Conservation (phyloP, 2,888 invertebrate species). For the Operophtera brumata region DNA sequence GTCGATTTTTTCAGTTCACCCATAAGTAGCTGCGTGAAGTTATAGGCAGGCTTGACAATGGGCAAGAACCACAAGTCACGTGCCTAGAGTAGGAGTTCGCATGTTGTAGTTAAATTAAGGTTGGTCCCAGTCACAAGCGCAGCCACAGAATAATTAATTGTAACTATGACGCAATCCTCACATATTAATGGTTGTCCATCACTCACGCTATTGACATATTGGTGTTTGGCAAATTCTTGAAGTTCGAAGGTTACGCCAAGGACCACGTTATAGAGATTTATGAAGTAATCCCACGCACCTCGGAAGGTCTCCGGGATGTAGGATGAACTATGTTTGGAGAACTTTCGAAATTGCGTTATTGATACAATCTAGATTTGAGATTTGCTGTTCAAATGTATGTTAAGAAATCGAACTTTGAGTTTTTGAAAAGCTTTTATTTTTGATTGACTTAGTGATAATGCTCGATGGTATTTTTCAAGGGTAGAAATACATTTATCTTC, state of each 20-base stretch:
- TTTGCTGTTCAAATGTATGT: too few species aligned
- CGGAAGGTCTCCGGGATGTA: constrained; percentile 1
- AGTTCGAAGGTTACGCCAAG: constrained; percentile 14
- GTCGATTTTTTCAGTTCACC: too few species aligned
- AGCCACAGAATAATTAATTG: neutral
- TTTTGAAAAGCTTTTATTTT: too few species aligned
- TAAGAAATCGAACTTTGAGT: too few species aligned
- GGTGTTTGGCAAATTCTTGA: constrained; percentile 16
- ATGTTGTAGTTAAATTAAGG: neutral
- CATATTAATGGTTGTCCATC: constrained; percentile 15
- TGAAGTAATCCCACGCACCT: constrained; percentile 23
- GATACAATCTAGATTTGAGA: neutral
- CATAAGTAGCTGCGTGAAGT: too few species aligned
- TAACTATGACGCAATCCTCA: neutral
- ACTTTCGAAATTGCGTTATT: constrained; percentile 9
- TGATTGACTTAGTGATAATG: too few species aligned
- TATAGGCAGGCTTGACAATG: too few species aligned
- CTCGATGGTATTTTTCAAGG: too few species aligned
- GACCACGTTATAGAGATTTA: constrained; percentile 20
- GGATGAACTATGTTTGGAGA: constrained; percentile 1
- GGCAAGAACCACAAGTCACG: too few species aligned
- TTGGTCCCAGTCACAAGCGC: neutral
- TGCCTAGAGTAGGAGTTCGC: too few species aligned
- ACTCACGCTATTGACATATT: constrained; percentile 19
- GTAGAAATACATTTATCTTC: too few species aligned